Evolutionary conservation across 1,140 invertebrate species (phyloP), one percentile per base, ranked within the genome.

Genomic region (Pantala flavescens): DNA sequence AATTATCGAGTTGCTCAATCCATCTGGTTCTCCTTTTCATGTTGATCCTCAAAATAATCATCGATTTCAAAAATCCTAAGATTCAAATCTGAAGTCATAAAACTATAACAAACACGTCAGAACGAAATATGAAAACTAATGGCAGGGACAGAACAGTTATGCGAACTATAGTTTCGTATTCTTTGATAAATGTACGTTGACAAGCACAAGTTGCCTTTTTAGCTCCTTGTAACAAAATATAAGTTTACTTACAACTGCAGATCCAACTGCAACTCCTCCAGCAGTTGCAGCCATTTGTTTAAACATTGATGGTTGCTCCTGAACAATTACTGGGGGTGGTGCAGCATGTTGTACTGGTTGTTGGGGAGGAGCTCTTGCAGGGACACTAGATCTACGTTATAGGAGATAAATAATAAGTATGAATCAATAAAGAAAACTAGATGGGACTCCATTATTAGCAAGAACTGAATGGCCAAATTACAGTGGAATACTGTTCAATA

Each of bases 261-360:
- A 94, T 79, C 94, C 94, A 72, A 95, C 88, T 49, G 94, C 94
- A 36, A 96, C 94, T 78, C 93, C 93, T 73, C 93, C 93, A 79
- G 93, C 94, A 9, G 93, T 96, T 1, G 93, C 93, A 75, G 93
- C 94, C 93, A 96, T 96, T 84, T 97, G 92, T 72, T 87, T 89
- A 79, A 95, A 88, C 70, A 94, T 70, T 16, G 84, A 84, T 21
- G 83, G 77, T 0, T 84, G 73, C 73, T 83, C 79, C n/a, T 86
- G 84, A n/a, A 80, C 77, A 43, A 84, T 79, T 23, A 83, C 80
- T 63, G 78, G 77, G 63, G 86, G 84, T 73, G 85, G 83, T 12
- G 81, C 81, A 10, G 85, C 82, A 71, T 83, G 80, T 71, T 85
- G 84, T n/a, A 70, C 71, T 12, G 77, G 77, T 14, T 63, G 49